Evolutionary conservation across 2,113 vertebrate genomes (phyloP), one percentile per base, ranked within the genome.

Genomic region (Aptenodytes forsteri): DNA sequence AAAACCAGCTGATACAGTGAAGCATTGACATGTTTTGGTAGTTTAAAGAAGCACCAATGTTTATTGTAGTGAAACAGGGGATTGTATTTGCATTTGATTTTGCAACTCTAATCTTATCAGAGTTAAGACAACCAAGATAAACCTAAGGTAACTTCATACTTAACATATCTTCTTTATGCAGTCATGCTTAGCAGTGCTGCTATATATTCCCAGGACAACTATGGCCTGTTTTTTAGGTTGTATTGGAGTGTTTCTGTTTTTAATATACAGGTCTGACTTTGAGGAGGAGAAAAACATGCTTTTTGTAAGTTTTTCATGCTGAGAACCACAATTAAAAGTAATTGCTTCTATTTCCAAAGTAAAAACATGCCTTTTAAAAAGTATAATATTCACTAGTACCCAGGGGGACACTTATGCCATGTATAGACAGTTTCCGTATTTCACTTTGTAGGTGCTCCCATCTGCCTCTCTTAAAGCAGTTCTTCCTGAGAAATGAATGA

Each of bases 251-350:
- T 89, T 93, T 96, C 55, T 92, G 72, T 13, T 90, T 93, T 73
- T 93, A 76, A 93, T 87, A 87, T 71, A 89, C 16, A 67, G 34
- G 14, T 83, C 86, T 97, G 85, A 90, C 71, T 96, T 90, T 84
- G 70, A 94, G 49, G 73, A 92, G 40, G 62, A 92, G 64, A 87
- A 92, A 95, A 76, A 20, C 70, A 67, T 34, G 49, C 34, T 73
- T 91, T 80, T 88, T 54, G 8, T 46, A 85, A 83, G 50, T 38
- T 92, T 96, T 88, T 79, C 87, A 66, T 55, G 81, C 95, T 92
- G 94, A 92, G 95, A 93, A 96, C 40, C 36, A 88, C 94, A 97
- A 97, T 97, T 96, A 97, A 90, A 94, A 97, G 75, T 94, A 96
- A 97, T 96, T 92, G 70, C 69, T 92, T 93, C 72, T 90, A n/a